Percentiles rank a stretch among this genome's conserved stretches.
Conservation (phyloP, 1,140 invertebrate genomes). For the Diachasmimorpha longicaudata region DNA sequence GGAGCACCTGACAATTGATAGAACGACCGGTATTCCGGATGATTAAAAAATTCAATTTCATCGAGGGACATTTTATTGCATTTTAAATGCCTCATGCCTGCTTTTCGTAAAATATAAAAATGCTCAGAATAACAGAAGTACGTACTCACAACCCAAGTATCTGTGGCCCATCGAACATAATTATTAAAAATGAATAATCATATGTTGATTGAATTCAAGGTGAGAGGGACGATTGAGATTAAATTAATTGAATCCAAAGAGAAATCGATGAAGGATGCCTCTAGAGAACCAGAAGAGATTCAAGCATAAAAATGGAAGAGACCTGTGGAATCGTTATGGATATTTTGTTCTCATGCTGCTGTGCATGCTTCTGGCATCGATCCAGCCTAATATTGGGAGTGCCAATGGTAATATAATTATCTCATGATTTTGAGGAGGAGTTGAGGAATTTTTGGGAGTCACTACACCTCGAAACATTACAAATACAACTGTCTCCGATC, state of each 20-base stretch:
- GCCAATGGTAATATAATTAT: slow-evolving; percentile 47
- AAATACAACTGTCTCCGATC: too few relatives aligned
- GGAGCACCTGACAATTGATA: not conserved
- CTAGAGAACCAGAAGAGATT: not conserved
- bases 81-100: not conserved
- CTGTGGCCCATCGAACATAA: not conserved
- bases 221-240: not conserved
- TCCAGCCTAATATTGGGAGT: slow-evolving; percentile 50
- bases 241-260: not conserved
- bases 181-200: not conserved
- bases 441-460: not conserved
- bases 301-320: slow-evolving; percentile 35
- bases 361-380: slow-evolving; percentile 54
- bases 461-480: not conserved
- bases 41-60: not conserved
- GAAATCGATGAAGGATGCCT: not conserved
- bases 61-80: not conserved
- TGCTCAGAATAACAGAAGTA: not conserved
- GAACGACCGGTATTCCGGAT: not conserved
- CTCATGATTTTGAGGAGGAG: slow-evolving; percentile 8
- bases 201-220: not conserved
- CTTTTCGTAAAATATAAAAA: not conserved
- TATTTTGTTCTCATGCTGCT: slow-evolving; percentile 52
- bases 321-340: slow-evolving; percentile 40
- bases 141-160: not conserved